phyloP scores from a whole-genome alignment of 2,113 vertebrate genomes.

The Etheostoma cragini region DNA sequence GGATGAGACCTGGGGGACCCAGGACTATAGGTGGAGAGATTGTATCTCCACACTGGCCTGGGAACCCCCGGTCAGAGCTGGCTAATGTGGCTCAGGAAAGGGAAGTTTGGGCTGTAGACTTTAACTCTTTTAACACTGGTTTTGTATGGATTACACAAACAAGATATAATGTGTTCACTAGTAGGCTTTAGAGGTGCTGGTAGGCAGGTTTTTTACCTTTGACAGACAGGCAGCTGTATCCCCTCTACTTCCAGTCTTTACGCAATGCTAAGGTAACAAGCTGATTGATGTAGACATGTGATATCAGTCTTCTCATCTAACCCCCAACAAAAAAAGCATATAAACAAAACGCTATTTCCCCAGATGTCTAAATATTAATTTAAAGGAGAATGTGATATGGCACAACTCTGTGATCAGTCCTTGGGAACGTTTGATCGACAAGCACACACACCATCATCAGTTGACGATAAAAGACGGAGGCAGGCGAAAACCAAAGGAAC shows the following conservation, averaged over 20 bases:
- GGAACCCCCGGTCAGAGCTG: too few relatives aligned
- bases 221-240: not conserved
- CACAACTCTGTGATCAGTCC: constrained; percentile 22
- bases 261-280: not conserved
- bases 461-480: constrained; percentile 59
- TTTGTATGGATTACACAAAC: not conserved
- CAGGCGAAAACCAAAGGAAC: constrained; percentile 47
- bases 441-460: constrained; percentile 44
- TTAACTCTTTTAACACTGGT: not conserved
- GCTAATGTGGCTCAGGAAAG: too few relatives aligned
- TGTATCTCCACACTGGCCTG: too few relatives aligned
- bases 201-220: not conserved
- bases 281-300: not conserved
- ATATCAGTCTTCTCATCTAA: constrained; percentile 14
- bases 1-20: too few relatives aligned
- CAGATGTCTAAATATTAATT: constrained; percentile 9
- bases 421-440: constrained; percentile 24
- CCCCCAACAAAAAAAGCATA: constrained; percentile 14
- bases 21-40: too few relatives aligned
- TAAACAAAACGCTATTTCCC: not conserved
- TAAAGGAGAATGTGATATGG: constrained; percentile 33
- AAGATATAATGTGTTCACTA: not conserved
- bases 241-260: not conserved
- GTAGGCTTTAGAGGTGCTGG: not conserved
- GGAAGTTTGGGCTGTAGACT: not conserved